Evolutionary conservation across 2,113 vertebrate genomes (phyloP), one percentile per base, ranked within the genome.

Genomic region (Apaloderma vittatum): DNA sequence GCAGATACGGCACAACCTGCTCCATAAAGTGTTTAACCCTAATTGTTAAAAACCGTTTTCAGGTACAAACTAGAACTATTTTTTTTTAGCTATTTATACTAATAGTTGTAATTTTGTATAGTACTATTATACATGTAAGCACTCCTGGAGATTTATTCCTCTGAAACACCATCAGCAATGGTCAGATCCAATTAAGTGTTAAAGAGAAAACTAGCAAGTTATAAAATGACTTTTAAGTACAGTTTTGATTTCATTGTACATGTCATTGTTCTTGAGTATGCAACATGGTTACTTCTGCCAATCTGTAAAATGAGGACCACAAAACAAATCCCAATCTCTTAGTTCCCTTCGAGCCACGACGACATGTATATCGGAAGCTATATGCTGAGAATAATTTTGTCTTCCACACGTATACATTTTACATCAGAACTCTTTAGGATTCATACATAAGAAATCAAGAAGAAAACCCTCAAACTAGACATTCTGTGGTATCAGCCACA

Each of bases 1-100:
- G 22, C 5, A 49, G 19, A 37, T 43, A 66, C 0, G 1, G 5
- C 45, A 65, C 7, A 79, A 73, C 1, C 32, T 67, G 13, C 21
- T 45, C 16, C 15, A n/a, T 17, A 11, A 70, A 49, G 20, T 24
- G 29, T 49, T 63, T 57, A 48, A 83, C 27, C 12, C n/a, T 48
- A 72, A 30, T 4, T 70, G 7, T 26, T 52, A 68, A 2, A 49
- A 40, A 21, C 12, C 61, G 7, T 23, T 67, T 72, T 40, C 22
- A 65, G 21, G 10, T 54, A 52, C 29, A 65, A 29, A 67, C 4
- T 11, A 59, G 12, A 73, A 83, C 34, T 58, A 57, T 26, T 80
- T 24, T 72, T 46, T 72, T 46, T 46, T 21, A 71, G 21, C 24
- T 43, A 3, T 65, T 30, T 73, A 14, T 27, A 73, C 8, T 10